These are phyloP conservation scores for Triplophysa yarkandensis DNA, from an alignment of 2,797 vertebrate species.

Conservation along the genomic window DNA sequence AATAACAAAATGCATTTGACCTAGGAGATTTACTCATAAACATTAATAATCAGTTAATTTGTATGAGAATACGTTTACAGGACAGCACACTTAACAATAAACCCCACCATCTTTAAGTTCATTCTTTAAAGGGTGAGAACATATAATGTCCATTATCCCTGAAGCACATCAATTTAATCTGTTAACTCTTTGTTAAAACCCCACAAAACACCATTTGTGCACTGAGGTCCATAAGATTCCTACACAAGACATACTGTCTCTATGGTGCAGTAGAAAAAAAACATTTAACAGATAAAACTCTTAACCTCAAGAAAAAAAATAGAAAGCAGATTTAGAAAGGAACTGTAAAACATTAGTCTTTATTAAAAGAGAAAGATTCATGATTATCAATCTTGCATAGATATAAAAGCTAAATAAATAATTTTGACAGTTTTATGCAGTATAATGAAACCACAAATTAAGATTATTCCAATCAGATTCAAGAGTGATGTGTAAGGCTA, in stretches of 20 bases:
- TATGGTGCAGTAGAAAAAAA: conserved; percentile 32
- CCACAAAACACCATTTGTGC: conserved; percentile 2
- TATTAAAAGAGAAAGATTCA: background rate
- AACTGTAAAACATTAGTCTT: conserved; percentile 39
- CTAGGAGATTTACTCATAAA: background rate
- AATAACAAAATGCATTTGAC: background rate
- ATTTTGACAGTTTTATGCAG: too few relatives aligned
- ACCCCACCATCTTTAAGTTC: background rate
- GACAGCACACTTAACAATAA: background rate
- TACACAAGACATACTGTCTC: conserved; percentile 7
- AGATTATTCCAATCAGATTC: background rate
- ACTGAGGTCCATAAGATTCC: conserved; percentile 33
- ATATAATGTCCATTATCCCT: background rate
- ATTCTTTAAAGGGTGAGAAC: conserved; percentile 7
- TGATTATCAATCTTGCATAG: background rate
- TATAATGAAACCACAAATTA: too few relatives aligned
- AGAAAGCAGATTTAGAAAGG: conserved; percentile 42
- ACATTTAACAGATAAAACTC: conserved; percentile 16
- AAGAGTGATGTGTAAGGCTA: background rate
- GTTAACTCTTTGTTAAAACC: conserved; percentile 18
- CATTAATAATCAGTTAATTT: background rate
- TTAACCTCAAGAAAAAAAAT: conserved; percentile 40
- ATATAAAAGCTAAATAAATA: too few relatives aligned
- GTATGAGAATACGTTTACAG: too few relatives aligned
- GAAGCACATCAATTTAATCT: conserved; percentile 3